Base-by-base conservation (phyloP, 2,797 vertebrate genomes). In the Mormyrus hasselquistii region DNA sequence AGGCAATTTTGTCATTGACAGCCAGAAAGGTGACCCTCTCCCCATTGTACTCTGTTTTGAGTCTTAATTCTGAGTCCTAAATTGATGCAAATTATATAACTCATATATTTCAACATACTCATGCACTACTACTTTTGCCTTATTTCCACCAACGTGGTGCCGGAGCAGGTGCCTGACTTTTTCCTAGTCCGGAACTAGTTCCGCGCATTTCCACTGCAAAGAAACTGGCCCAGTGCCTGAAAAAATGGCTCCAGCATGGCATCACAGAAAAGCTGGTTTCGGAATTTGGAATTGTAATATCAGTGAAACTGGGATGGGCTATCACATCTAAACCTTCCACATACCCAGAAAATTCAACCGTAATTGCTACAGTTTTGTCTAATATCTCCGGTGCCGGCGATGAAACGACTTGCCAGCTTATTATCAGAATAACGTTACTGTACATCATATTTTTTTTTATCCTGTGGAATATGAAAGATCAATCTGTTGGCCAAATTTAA, bases 1-100 rank as follows among this genome's bases (percentile, higher is more conserved):
- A 88, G 96, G 96, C 65, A 98, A 98, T 93, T 98, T 98, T 90
- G 93, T 98, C 91, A 97, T 98, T 1, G 97, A 98, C 94, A 96
- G 93, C 89, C 96, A 97, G 91, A 98, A 97, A 97, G 97, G 97
- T 98, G 3, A 91, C 55, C 59, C 2, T 87, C 53, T 62, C 88
- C 88, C 92, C 90, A 90, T 87, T 65, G 62, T 19, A 59, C 9
- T 83, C 53, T 79, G 1, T 88, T 41, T 79, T 47, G 47, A 44
- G n/a, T 50, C 73, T 44, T 79, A 79, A 84, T 49, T 44, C n/a
- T n/a, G 5, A 57, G 19, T 57, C n/a, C 5, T 50, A 49, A 25
- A 84, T 8, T 50, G 34, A 41, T 34, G 16, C 29, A 7, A 38
- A 34, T 59, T 14, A 34, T 53, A 86, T 62, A 47, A 22, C 5